A percentile compares a stretch with the other conserved stretches of the same genome.
Evolutionary conservation across 2,888 invertebrate genomes (phyloP).

Genomic region (Acleris literana): DNA sequence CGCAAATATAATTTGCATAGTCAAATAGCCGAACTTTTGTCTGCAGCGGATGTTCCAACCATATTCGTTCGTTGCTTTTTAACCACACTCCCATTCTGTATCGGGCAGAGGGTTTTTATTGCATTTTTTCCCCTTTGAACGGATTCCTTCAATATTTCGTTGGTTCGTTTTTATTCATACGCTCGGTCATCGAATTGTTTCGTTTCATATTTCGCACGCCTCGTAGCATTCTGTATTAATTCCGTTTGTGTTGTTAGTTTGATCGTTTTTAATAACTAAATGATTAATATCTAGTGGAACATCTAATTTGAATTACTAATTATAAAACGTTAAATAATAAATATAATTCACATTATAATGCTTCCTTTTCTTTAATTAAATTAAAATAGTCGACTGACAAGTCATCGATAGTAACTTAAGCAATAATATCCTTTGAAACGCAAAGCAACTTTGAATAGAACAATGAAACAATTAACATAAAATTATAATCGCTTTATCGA

Average conservation of each 20-base stretch:
- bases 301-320: conserved; percentile 18
- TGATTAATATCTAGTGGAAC: not conserved
- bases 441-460: conserved; percentile 44
- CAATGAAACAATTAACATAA: conserved; percentile 64
- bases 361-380: conserved; percentile 2
- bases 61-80: conserved; percentile 82
- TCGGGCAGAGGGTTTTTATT: conserved; percentile 74
- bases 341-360: not conserved
- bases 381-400: conserved; percentile 19
- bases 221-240: conserved; percentile 60
- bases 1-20: conserved; percentile 85
- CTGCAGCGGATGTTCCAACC: conserved; percentile 81
- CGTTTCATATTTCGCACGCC: conserved; percentile 68
- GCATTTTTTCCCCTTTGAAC: conserved; percentile 82
- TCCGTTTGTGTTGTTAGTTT: conserved; percentile 44
- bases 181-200: conserved; percentile 80
- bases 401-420: conserved; percentile 15
- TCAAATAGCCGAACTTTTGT: conserved; percentile 82
- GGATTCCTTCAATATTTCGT: conserved; percentile 83
- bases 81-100: conserved; percentile 80
- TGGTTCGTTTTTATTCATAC: conserved; percentile 81
- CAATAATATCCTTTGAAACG: conserved; percentile 12
- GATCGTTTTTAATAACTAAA: conserved; percentile 8
- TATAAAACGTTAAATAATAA: not conserved
- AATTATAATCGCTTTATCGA: conserved; percentile 53